These are phyloP conservation scores for Ichneumoninae sp. DNA, from an alignment of 2,888 invertebrate species.

Conservation along the genomic window DNA sequence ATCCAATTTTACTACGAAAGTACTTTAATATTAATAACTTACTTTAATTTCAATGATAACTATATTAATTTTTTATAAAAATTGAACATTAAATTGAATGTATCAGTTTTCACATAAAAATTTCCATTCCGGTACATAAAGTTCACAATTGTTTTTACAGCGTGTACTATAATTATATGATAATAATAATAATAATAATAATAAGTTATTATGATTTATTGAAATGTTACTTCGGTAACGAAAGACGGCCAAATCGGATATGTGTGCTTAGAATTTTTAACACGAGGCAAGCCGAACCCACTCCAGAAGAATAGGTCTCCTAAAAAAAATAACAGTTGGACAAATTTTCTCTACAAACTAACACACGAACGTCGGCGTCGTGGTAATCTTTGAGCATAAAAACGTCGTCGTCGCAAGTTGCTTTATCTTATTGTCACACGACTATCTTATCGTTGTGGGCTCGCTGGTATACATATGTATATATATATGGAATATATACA, in stretches of 20 bases:
- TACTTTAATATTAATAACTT: no score
- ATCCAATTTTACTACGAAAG: no score
- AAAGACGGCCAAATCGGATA: background rate
- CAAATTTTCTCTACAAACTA: background rate
- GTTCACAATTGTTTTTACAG: no score
- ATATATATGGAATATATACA: background rate
- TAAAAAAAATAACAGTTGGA: background rate
- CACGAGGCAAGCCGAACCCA: background rate
- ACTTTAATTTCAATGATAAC: no score
- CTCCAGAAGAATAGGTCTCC: background rate
- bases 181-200: background rate
- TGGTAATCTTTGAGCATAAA: background rate
- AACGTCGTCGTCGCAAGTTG: slow-evolving; percentile 7
- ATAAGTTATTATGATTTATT: background rate
- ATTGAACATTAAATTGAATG: no score
- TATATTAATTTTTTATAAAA: no score
- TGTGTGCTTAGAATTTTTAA: background rate
- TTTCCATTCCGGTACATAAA: no score
- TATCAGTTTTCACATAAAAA: no score
- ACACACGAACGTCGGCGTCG: background rate
- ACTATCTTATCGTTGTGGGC: slow-evolving; percentile 68
- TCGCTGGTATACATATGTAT: slow-evolving; percentile 27
- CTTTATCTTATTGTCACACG: slow-evolving; percentile 76
- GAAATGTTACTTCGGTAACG: background rate
- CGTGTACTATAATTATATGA: no score